phyloP scores from a whole-genome alignment of 2,797 vertebrate genomes.

The Intellagama lesueurii region DNA sequence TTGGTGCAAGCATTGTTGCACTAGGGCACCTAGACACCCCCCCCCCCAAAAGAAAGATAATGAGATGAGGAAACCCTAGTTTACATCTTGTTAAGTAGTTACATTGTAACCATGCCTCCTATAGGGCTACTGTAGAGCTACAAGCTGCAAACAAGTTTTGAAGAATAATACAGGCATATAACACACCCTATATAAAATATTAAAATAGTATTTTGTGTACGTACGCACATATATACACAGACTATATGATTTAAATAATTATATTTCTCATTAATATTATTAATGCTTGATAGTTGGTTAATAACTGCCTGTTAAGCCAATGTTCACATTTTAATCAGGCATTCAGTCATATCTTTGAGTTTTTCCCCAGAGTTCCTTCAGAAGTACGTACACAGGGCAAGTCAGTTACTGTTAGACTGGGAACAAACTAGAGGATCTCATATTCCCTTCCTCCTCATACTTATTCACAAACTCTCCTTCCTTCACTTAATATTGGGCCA shows the following conservation, averaged over 20 bases:
- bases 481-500: neutral
- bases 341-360: neutral
- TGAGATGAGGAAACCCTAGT: no score
- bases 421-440: neutral
- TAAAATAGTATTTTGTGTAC: neutral
- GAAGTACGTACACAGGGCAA: neutral
- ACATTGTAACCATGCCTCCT: no score
- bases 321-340: neutral
- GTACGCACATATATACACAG: no score
- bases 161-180: no score
- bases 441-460: neutral
- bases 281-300: neutral
- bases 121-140: no score
- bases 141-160: no score
- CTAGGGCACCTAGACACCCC: no score
- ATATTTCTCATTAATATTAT: no score
- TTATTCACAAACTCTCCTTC: neutral
- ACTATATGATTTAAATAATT: neutral
- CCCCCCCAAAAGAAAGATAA: no score
- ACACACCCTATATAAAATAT: neutral
- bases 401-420: neutral
- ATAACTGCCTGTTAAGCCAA: neutral
- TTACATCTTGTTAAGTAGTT: no score
- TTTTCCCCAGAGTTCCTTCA: neutral
- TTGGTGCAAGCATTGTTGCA: no score